Base-by-base conservation (phyloP, 2,797 vertebrate genomes). In the Dicrostonyx torquatus region DNA sequence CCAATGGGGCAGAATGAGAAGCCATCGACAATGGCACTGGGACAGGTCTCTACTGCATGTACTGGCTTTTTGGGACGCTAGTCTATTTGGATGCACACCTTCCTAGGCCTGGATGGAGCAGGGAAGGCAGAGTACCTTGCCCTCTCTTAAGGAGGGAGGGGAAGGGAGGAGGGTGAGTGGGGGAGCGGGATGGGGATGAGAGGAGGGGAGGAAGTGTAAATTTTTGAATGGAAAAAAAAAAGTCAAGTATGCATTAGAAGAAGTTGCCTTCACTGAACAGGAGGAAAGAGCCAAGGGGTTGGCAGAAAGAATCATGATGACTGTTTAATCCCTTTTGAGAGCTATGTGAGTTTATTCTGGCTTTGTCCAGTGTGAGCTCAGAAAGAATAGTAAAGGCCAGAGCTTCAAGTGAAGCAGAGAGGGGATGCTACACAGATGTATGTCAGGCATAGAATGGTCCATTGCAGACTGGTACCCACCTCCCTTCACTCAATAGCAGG, bases 241-340 rank as follows among this genome's bases (percentile, higher is more conserved):
- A n/a, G n/a, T n/a, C n/a, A 94, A 95, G 68, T 31, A 9, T 53
- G 68, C 40, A 29, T 94, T 90, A 86, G 94, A 91, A 96, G 87
- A 94, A 48, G 31, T 79, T 83, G 26, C 60, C 24, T 43, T 89
- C 60, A 62, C 79, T 76, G 77, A 89, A 62, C 0, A 62, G 78
- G 37, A 76, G 17, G 48, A 48, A 77, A 95, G 82, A 91, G 72
- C 15, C 43, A 83, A 84, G 45, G 90, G 0, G 9, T 37, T 96
- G 89, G 73, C 78, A 87, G 93, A 97, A 95, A 37, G 66, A 72
- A 93, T 87, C 55, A 31, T 5, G 26, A 88, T 75, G 93, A 95
- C 18, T 55, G 20, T 87, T 53, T 90, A 88, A 20, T 20, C 4
- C 82, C 24, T 43, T 90, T 89, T 85, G 50, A 92, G 93, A 95